Evolutionary conservation across 2,113 vertebrate genomes (phyloP).

Genomic region (Proteles cristata): DNA sequence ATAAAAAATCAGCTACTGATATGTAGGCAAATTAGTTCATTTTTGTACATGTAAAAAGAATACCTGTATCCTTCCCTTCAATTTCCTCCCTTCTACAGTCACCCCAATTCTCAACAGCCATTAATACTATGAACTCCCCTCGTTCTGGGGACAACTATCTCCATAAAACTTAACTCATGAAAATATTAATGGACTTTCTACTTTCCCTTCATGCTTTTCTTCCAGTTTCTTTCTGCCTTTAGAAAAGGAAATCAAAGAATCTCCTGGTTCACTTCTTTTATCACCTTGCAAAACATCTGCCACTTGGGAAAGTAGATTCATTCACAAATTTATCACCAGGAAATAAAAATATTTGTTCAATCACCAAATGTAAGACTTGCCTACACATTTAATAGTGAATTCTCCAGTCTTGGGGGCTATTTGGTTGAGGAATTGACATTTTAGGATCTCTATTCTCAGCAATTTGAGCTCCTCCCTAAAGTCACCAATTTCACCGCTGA

Average conservation of each 20-base stretch:
- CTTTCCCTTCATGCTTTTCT: slow-evolving; percentile 17
- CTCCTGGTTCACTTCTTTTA: neutral
- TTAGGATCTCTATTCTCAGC: neutral
- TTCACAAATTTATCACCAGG: neutral
- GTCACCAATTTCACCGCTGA: neutral
- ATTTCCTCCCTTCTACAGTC: neutral
- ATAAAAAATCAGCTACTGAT: slow-evolving; percentile 43
- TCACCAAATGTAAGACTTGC: neutral
- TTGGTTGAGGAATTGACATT: neutral
- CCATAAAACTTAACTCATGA: neutral
- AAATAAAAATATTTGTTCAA: neutral
- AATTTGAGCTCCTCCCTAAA: neutral
- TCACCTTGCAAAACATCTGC: neutral
- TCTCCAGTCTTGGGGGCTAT: neutral
- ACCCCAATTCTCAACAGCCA: neutral
- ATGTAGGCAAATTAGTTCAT: slow-evolving; percentile 65
- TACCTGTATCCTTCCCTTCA: neutral
- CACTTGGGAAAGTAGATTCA: neutral
- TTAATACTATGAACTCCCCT: neutral
- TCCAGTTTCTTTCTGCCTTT: slow-evolving; percentile 34
- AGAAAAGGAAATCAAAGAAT: slow-evolving; percentile 17
- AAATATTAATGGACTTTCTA: slow-evolving; percentile 7
- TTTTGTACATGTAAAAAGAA: slow-evolving; percentile 59
- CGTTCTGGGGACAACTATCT: neutral
- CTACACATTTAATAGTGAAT: neutral